These are phyloP conservation scores for Torymus aiolomorphi DNA, from an alignment of 2,888 invertebrate species.

Conservation along the genomic window DNA sequence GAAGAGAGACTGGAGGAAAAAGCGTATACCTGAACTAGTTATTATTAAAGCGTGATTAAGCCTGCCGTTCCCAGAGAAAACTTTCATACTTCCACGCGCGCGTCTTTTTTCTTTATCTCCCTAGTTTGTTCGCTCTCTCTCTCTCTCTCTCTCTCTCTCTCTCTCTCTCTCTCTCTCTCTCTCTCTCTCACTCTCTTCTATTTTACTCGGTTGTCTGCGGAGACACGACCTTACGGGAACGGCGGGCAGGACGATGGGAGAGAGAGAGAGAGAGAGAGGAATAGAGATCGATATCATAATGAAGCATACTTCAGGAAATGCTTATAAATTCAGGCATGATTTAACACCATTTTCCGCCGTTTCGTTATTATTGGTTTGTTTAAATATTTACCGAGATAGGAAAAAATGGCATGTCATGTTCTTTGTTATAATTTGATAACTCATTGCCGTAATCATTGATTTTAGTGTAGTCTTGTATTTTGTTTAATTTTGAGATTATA, in stretches of 20 bases:
- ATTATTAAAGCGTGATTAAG: conserved; percentile 50
- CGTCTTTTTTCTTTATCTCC: background rate
- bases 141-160: background rate
- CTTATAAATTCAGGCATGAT: conserved; percentile 51
- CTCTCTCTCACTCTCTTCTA: background rate
- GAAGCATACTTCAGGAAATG: conserved; percentile 49
- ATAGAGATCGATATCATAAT: conserved; percentile 50
- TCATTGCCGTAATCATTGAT: no score
- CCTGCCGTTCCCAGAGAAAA: conserved; percentile 21
- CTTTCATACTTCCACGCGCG: conserved; percentile 35
- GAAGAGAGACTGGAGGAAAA: background rate
- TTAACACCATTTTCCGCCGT: conserved; percentile 11
- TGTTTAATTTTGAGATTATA: no score
- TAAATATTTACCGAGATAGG: background rate
- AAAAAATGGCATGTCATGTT: no score
- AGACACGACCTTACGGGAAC: conserved; percentile 2
- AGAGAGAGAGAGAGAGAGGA: no score
- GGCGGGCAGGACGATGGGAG: no score
- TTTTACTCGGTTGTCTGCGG: conserved; percentile 22
- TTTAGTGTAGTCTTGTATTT: no score
- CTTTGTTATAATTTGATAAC: no score
- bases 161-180: background rate
- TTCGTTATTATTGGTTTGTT: conserved; percentile 23
- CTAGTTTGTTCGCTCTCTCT: background rate
- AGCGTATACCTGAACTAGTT: conserved; percentile 27